phyloP scores from a whole-genome alignment of 2,797 vertebrate genomes.

The Chromis chromis region DNA sequence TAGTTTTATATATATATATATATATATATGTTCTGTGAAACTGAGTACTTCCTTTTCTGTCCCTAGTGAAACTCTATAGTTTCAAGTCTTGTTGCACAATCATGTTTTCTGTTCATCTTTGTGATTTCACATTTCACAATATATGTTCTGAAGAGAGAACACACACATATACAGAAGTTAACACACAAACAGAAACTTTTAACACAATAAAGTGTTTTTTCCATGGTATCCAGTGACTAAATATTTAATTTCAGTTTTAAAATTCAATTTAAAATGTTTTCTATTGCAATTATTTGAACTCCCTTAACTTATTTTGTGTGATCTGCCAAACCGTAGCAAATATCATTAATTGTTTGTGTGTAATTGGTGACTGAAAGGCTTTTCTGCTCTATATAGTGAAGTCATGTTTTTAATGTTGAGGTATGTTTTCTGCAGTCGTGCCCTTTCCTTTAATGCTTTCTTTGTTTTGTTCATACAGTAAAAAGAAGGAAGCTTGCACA shows the following conservation, averaged over 20 bases:
- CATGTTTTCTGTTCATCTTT: not conserved
- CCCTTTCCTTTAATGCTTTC: not conserved
- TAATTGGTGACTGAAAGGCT: too few relatives aligned
- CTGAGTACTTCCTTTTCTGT: constrained; percentile 6
- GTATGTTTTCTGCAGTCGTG: too few relatives aligned
- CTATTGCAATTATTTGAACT: too few relatives aligned
- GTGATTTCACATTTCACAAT: not conserved
- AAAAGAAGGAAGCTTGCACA: not conserved
- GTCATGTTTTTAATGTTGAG: not conserved
- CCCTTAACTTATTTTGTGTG: too few relatives aligned
- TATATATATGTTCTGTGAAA: too few relatives aligned
- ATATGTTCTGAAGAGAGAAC: too few relatives aligned
- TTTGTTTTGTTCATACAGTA: not conserved
- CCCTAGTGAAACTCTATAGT: not conserved
- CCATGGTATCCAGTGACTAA: too few relatives aligned
- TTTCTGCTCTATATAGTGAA: not conserved
- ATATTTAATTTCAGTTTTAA: too few relatives aligned
- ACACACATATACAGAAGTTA: not conserved
- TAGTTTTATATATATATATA: not conserved
- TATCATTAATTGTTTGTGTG: not conserved
- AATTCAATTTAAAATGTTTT: too few relatives aligned
- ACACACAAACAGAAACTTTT: too few relatives aligned
- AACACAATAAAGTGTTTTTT: too few relatives aligned
- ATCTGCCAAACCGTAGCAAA: not conserved
- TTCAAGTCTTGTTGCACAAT: not conserved